Evolutionary conservation across 2,113 vertebrate species (phyloP).

Genomic region (Tinamus guttatus): DNA sequence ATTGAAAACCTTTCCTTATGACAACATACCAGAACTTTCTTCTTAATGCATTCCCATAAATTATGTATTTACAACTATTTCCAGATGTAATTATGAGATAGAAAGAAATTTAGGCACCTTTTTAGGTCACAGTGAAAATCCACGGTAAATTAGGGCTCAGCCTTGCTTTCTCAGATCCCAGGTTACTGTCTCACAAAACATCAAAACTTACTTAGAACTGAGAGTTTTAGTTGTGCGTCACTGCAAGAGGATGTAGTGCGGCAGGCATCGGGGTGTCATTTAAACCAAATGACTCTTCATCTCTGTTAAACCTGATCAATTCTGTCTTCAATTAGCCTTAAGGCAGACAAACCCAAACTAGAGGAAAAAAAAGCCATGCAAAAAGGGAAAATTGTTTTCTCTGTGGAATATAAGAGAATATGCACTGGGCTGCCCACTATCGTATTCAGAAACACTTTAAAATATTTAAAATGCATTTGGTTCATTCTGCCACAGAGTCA

Average conservation of each 20-base stretch:
- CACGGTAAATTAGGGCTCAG: neutral
- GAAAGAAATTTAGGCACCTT: neutral
- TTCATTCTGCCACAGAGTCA: neutral
- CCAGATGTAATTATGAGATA: neutral
- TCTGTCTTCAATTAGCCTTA: neutral
- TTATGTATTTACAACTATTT: neutral
- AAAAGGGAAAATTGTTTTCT: neutral
- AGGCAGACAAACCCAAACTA: neutral
- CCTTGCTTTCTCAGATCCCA: neutral
- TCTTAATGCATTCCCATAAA: neutral
- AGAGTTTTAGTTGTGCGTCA: neutral
- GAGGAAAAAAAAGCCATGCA: neutral
- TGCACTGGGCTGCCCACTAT: neutral
- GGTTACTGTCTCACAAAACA: neutral
- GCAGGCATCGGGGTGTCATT: neutral
- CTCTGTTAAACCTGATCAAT: neutral
- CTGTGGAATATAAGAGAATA: neutral
- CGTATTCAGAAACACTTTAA: conserved; percentile 36
- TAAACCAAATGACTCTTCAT: neutral
- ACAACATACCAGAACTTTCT: neutral
- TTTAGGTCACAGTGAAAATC: neutral
- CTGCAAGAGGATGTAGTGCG: neutral
- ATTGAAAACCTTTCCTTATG: neutral
- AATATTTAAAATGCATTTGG: conserved; percentile 56
- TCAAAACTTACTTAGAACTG: neutral